These are phyloP conservation scores for Nephila pilipes DNA, from an alignment of 1,140 invertebrate genomes.

Conservation along the genomic window DNA sequence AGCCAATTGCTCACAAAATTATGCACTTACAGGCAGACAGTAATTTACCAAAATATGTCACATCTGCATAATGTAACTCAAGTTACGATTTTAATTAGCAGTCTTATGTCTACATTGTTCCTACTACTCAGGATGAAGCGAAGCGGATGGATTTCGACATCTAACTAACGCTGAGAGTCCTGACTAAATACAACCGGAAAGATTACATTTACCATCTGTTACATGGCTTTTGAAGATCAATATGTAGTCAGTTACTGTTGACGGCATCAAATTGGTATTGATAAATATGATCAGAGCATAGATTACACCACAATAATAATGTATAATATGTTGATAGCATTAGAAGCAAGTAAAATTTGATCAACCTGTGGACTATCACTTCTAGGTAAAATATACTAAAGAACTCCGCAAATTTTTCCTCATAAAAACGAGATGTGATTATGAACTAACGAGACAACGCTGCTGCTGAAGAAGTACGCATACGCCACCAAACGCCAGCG, in stretches of 20 bases:
- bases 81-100: slow-evolving; percentile 4
- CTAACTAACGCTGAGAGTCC: background rate
- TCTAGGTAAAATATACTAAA: no score
- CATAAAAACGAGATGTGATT: no score
- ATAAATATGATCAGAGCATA: no score
- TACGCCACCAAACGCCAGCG: no score
- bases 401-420: no score
- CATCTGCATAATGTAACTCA: slow-evolving; percentile 4
- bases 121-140: background rate
- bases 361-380: no score
- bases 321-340: no score
- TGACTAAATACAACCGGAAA: slow-evolving; percentile 1
- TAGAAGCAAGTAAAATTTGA: no score
- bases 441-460: no score
- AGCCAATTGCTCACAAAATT: background rate
- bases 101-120: background rate
- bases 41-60: slow-evolving; percentile 7
- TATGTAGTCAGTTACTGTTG: background rate
- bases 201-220: slow-evolving; percentile 26
- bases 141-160: background rate
- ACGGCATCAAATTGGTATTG: background rate
- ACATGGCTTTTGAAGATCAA: background rate
- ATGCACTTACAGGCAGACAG: background rate
- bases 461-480: no score
- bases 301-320: no score